These are phyloP conservation scores for Chironomus tentans DNA, from an alignment of 2,888 invertebrate genomes.

Conservation along the genomic window DNA sequence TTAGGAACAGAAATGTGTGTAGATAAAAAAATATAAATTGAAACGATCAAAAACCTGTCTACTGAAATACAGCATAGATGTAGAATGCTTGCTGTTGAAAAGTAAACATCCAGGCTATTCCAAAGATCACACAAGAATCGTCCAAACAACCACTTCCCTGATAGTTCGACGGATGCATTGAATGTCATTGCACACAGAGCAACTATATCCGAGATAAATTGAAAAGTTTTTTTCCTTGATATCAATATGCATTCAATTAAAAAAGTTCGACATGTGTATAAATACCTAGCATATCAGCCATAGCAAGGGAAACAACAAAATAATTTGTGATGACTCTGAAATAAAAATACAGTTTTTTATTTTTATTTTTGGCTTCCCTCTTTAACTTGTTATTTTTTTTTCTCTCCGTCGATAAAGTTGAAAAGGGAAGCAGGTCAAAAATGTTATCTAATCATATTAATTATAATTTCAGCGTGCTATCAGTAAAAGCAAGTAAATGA, in stretches of 20 bases:
- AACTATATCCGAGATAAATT: slow-evolving; percentile 43
- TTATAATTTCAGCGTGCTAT: no score
- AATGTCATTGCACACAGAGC: slow-evolving; percentile 92
- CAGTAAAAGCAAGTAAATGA: no score
- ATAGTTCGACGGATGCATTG: slow-evolving; percentile 80
- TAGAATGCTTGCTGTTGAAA: slow-evolving; percentile 85
- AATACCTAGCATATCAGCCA: slow-evolving; percentile 72
- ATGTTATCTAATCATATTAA: no score
- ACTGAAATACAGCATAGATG: slow-evolving; percentile 90
- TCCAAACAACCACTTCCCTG: slow-evolving; percentile 79
- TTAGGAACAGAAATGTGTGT: slow-evolving; percentile 28
- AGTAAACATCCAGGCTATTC: slow-evolving; percentile 93
- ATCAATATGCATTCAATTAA: background rate
- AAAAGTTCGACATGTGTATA: background rate
- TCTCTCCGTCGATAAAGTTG: no score
- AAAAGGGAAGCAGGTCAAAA: no score
- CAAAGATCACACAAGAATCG: slow-evolving; percentile 91
- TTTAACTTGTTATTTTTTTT: no score
- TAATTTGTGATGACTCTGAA: slow-evolving; percentile 80
- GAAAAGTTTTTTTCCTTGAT: background rate
- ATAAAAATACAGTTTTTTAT: no score
- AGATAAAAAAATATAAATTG: slow-evolving; percentile 28
- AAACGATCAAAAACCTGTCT: slow-evolving; percentile 46
- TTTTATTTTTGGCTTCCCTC: no score
- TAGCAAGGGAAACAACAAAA: slow-evolving; percentile 87